phyloP scores from a whole-genome alignment of 2,113 vertebrate genomes.

The Spheniscus mendiculus region DNA sequence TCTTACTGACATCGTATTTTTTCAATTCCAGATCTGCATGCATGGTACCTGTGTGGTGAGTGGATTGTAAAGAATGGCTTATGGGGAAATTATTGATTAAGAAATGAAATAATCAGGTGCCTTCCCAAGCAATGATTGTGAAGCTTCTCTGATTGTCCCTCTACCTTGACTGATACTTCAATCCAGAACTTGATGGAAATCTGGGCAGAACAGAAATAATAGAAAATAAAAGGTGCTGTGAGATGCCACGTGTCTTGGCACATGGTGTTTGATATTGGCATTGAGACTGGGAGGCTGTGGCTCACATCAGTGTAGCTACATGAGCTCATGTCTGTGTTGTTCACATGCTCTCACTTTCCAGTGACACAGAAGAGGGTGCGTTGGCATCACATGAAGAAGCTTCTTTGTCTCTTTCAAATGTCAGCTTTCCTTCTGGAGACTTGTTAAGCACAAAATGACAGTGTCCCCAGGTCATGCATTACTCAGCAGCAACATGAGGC shows the following conservation, averaged over 20 bases:
- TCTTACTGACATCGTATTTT: neutral
- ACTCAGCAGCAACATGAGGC: slow-evolving; percentile 54
- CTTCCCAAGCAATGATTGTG: neutral
- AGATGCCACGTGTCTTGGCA: neutral
- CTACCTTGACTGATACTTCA: neutral
- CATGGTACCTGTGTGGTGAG: neutral
- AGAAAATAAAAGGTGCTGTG: neutral
- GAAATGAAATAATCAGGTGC: neutral
- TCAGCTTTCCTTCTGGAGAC: slow-evolving; percentile 35
- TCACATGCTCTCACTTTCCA: slow-evolving; percentile 24
- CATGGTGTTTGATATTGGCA: neutral
- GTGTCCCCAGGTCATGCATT: slow-evolving; percentile 54
- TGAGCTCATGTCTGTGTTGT: slow-evolving; percentile 43
- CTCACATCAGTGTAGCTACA: neutral
- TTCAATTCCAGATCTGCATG: neutral
- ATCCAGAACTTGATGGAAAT: neutral
- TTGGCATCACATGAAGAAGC: slow-evolving; percentile 59
- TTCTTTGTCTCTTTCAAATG: slow-evolving; percentile 58
- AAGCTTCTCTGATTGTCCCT: neutral
- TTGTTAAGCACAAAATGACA: slow-evolving; percentile 34
- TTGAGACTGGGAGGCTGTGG: neutral
- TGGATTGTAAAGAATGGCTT: neutral
- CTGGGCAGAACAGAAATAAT: neutral
- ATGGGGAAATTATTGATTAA: neutral
- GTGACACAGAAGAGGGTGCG: slow-evolving; percentile 11